Conservation (phyloP, 2,797 vertebrate genomes). For the Adrianichthys oophorus region DNA sequence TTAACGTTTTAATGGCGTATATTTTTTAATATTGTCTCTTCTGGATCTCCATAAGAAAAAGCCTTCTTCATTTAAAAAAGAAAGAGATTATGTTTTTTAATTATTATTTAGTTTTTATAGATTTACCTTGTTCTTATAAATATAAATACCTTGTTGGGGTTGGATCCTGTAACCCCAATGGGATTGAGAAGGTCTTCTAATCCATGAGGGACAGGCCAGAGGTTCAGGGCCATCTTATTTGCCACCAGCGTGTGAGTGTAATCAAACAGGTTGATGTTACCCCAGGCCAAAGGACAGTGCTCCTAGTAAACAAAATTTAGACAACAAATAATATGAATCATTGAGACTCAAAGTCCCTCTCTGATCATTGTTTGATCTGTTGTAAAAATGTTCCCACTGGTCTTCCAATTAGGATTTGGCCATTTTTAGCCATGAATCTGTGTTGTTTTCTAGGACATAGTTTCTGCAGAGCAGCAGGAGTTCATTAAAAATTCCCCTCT, state of each 20-base stretch:
- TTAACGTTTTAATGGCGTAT: too few relatives aligned
- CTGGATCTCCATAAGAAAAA: not conserved
- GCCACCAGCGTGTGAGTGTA: conserved; percentile 95
- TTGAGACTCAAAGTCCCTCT: not conserved
- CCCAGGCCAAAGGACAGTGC: conserved; percentile 96
- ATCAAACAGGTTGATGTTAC: conserved; percentile 96
- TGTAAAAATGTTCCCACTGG: too few relatives aligned
- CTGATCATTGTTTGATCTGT: not conserved
- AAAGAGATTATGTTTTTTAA: not conserved
- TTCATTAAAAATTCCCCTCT: too few relatives aligned
- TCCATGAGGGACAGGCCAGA: conserved; percentile 97
- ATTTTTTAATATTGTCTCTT: too few relatives aligned
- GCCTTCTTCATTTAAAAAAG: not conserved
- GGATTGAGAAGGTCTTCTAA: conserved; percentile 96
- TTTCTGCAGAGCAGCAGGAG: too few relatives aligned
- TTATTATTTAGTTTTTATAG: not conserved
- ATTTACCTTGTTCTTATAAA: not conserved
- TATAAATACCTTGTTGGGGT: conserved; percentile 90
- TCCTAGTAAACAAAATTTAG: conserved; percentile 74
- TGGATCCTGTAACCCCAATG: conserved; percentile 95
- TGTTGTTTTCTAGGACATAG: too few relatives aligned
- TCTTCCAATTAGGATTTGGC: too few relatives aligned
- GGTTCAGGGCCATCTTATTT: conserved; percentile 96
- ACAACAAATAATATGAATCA: not conserved
- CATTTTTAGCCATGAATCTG: too few relatives aligned